Evolutionary conservation across 1,140 invertebrate genomes (phyloP), one percentile per base, ranked within the genome.

Genomic region (Theocolax elegans): DNA sequence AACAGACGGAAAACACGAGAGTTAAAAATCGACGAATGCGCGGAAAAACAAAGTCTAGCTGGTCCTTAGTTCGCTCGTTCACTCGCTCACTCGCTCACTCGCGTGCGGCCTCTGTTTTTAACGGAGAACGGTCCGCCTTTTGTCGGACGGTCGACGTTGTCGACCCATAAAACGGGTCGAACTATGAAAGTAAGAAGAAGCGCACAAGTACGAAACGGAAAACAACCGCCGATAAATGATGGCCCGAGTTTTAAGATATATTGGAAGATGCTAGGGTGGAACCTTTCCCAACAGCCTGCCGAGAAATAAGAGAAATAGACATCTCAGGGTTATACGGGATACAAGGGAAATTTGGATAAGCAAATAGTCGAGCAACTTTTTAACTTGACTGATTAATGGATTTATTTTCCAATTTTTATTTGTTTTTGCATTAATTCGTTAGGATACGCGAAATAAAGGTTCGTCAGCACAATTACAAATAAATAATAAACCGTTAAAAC

Each of bases 161-260:
- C 58, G 46, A 59, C 35, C 62, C 48, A 59, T 60, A 59, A 65
- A 71, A 44, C 38, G 44, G 63, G 29, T 38, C 42, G 56, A 59
- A 65, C 60, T 66, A 66, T 66, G 35, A 59, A 35, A 62, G 25
- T 62, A 44, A 9, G 44, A 15, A 49, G 58, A 42, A 44, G 25
- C 48, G 62, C 44, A 56, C 31, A 70, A 70, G 56, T 73, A 73
- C 58, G 67, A 67, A 73, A 71, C 64, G 69, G 60, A 74, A 74
- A 74, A 74, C 73, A 68, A 74, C 46, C 65, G 40, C 69, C 64
- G 69, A 74, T 74, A 74, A 74, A 72, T 72, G 73, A 74, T 74
- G 73, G 66, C 65, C 63, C 54, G 62, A 74, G 69, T 74, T 74
- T 74, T 63, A 69, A 72, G 62, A 72, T 74, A 71, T 68, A 68